Conservation (phyloP, 2,797 vertebrate genomes). For the Pantherophis vulpinus region DNA sequence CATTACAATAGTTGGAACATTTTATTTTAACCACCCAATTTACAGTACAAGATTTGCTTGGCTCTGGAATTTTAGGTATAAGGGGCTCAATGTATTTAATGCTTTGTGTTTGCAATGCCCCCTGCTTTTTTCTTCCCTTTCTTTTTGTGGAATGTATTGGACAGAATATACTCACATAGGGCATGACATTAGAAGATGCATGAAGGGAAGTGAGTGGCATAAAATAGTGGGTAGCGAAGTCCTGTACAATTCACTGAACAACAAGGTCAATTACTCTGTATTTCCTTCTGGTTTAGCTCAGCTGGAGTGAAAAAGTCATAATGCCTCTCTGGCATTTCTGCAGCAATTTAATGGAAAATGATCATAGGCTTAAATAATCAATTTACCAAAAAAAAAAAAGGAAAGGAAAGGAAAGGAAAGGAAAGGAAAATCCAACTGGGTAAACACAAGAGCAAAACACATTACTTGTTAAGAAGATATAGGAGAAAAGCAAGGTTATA, state of each 20-base stretch:
- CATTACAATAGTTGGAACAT: not conserved
- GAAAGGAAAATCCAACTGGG: slow-evolving; percentile 34
- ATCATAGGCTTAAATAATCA: slow-evolving; percentile 59
- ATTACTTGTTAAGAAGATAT: slow-evolving; percentile 34
- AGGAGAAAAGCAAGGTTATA: not conserved
- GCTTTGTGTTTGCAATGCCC: slow-evolving; percentile 40
- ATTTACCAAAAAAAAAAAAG: slow-evolving; percentile 34
- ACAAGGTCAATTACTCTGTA: slow-evolving; percentile 71
- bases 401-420: not conserved
- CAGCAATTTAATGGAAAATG: slow-evolving; percentile 57
- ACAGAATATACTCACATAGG: slow-evolving; percentile 56
- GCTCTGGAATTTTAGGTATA: slow-evolving; percentile 27
- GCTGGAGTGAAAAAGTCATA: slow-evolving; percentile 63
- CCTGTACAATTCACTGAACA: slow-evolving; percentile 62
- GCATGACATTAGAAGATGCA: slow-evolving; percentile 58
- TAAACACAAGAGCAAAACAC: slow-evolving; percentile 48
- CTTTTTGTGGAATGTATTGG: slow-evolving; percentile 14
- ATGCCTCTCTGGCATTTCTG: slow-evolving; percentile 59
- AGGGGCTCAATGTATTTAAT: slow-evolving; percentile 35
- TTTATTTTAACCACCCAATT: slow-evolving; percentile 25
- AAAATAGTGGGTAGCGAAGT: slow-evolving; percentile 66
- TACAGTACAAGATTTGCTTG: slow-evolving; percentile 38
- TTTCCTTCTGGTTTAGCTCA: slow-evolving; percentile 65
- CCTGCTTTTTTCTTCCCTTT: slow-evolving; percentile 3
- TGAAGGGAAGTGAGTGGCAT: slow-evolving; percentile 60